These are phyloP conservation scores for Lordiphosa stackelbergi DNA, from an alignment of 1,140 invertebrate species.

Conservation along the genomic window DNA sequence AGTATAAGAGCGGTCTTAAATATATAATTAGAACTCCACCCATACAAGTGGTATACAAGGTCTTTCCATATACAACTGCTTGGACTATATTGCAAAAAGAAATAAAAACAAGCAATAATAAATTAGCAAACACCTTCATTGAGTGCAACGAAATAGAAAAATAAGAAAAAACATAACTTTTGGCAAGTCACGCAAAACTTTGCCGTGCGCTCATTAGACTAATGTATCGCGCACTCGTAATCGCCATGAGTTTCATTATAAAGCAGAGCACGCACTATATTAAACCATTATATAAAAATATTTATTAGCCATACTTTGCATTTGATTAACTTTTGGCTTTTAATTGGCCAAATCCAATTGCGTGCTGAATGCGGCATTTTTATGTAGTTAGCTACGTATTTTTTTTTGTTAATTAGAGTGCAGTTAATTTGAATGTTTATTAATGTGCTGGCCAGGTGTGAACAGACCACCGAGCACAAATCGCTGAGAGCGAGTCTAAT, in stretches of 20 bases:
- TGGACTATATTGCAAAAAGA: no score
- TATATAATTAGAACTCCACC: no score
- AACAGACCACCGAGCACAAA: slow-evolving; percentile 35
- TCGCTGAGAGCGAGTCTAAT: slow-evolving; percentile 33
- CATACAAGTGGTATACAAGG: no score
- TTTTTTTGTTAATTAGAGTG: slow-evolving; percentile 62
- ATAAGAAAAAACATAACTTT: slow-evolving; percentile 21
- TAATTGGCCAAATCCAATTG: slow-evolving; percentile 42
- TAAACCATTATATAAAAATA: slow-evolving; percentile 66
- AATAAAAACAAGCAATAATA: slow-evolving; percentile 2
- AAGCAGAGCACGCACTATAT: slow-evolving; percentile 66
- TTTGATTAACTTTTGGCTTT: slow-evolving; percentile 61
- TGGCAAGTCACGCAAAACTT: slow-evolving; percentile 61
- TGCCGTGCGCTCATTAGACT: slow-evolving; percentile 58
- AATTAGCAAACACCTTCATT: slow-evolving; percentile 28
- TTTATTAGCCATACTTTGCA: slow-evolving; percentile 59
- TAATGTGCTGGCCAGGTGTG: slow-evolving; percentile 65
- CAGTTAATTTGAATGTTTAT: slow-evolving; percentile 68
- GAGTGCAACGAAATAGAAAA: slow-evolving; percentile 25
- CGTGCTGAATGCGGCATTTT: slow-evolving; percentile 51
- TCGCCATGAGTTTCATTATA: slow-evolving; percentile 53
- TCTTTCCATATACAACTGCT: no score
- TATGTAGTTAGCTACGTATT: slow-evolving; percentile 13
- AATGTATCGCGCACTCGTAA: slow-evolving; percentile 46
- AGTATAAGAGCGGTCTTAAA: no score